A percentile compares a stretch with the other conserved stretches of the same genome.
These are phyloP conservation scores for Clepsis dumicolana DNA, from an alignment of 2,888 invertebrate species.

Conservation along the genomic window DNA sequence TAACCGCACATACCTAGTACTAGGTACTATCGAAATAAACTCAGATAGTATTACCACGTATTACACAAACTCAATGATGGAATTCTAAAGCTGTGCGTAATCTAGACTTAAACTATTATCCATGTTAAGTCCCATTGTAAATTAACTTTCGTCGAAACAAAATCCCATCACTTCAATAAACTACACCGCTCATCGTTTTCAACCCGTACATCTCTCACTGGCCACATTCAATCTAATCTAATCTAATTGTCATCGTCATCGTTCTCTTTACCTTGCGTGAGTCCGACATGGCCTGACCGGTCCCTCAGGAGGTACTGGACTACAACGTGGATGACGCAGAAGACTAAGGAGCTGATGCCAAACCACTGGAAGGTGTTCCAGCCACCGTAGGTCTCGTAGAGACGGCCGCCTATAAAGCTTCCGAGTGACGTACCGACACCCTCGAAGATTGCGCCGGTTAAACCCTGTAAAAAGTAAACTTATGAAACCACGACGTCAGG, in stretches of 20 bases:
- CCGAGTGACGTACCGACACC: conserved; percentile 94
- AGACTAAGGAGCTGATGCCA: conserved; percentile 88
- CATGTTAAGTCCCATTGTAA: too few relatives aligned
- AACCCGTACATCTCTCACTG: not conserved
- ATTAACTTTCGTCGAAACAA: too few relatives aligned
- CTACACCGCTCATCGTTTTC: not conserved
- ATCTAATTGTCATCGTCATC: not conserved
- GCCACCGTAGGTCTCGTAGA: conserved; percentile 89
- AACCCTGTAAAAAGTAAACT: conserved; percentile 88
- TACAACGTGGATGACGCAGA: conserved; percentile 85
- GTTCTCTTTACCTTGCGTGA: conserved; percentile 69
- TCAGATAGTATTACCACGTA: too few relatives aligned
- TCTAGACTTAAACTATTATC: too few relatives aligned
- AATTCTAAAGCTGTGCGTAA: too few relatives aligned
- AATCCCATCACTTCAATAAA: too few relatives aligned
- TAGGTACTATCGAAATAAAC: too few relatives aligned
- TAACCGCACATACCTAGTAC: too few relatives aligned
- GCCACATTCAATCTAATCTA: not conserved
- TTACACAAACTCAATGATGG: too few relatives aligned
- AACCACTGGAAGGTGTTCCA: conserved; percentile 90
- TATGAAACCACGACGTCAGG: too few relatives aligned
- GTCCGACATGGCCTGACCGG: conserved; percentile 53
- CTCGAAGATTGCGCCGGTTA: conserved; percentile 95
- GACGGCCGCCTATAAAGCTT: conserved; percentile 91
- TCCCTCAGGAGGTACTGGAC: conserved; percentile 75